Evolutionary conservation across 2,797 vertebrate species (phyloP).

Genomic region (Alfaro cultratus): DNA sequence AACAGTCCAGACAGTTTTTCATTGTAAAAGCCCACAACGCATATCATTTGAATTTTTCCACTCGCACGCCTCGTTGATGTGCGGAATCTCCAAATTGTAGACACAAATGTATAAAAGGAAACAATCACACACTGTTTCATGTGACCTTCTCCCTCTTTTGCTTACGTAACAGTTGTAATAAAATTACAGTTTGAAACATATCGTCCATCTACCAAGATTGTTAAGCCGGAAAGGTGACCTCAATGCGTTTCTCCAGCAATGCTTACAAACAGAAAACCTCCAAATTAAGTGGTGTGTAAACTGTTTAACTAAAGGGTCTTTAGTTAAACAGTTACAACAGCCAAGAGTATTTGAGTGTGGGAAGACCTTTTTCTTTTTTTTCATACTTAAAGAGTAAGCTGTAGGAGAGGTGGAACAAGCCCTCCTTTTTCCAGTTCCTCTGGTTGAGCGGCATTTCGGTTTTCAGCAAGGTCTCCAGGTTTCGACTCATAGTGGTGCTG

Average conservation of each 20-base stretch:
- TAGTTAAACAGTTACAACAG: constrained; percentile 23
- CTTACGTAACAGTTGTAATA: not conserved
- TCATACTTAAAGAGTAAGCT: constrained; percentile 85
- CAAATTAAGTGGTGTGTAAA: constrained; percentile 59
- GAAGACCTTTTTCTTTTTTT: not conserved
- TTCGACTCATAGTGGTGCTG: constrained; percentile 73
- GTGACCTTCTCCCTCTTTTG: not conserved
- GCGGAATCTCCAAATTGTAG: not conserved
- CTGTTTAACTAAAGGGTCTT: constrained; percentile 66
- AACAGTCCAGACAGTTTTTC: constrained; percentile 2
- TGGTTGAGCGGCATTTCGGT: constrained; percentile 56
- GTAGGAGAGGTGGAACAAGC: constrained; percentile 85
- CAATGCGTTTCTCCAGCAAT: constrained; percentile 29
- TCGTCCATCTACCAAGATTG: not conserved
- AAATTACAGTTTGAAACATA: not conserved
- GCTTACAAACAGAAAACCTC: constrained; percentile 69
- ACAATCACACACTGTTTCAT: not conserved
- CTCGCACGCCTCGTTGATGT: not conserved
- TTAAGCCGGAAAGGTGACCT: constrained; percentile 19
- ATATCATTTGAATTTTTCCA: constrained; percentile 20
- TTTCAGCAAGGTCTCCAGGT: constrained; percentile 79
- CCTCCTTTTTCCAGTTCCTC: constrained; percentile 82
- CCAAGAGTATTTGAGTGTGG: constrained; percentile 3
- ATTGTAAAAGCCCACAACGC: not conserved
- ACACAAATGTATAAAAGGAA: not conserved